phyloP scores from a whole-genome alignment of 2,797 vertebrate species.

The Aldrovandia affinis region DNA sequence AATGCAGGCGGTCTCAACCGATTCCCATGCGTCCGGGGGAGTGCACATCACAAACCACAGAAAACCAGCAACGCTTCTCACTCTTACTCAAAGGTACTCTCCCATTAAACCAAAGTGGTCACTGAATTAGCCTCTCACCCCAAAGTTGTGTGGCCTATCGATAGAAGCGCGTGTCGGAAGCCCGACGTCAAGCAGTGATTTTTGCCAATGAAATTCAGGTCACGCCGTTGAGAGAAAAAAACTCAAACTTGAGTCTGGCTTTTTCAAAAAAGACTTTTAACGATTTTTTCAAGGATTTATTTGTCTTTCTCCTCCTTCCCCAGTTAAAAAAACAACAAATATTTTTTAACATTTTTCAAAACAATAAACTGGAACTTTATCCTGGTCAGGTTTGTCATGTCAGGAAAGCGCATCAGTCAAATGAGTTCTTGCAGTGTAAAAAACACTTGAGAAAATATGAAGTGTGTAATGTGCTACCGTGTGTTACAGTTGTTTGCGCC shows the following conservation, averaged over 20 bases:
- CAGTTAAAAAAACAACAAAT: neutral
- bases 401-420: neutral
- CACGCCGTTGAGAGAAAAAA: neutral
- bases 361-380: neutral
- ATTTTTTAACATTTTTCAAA: neutral
- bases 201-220: conserved; percentile 23
- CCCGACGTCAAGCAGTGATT: neutral
- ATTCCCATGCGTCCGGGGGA: conserved; percentile 52
- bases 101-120: conserved; percentile 47
- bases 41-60: conserved; percentile 56
- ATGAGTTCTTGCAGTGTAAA: neutral
- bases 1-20: conserved; percentile 56
- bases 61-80: conserved; percentile 44
- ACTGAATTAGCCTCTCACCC: conserved; percentile 53
- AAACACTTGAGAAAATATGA: conserved; percentile 29
- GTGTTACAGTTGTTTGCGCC: neutral
- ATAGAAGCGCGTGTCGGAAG: conserved; percentile 7
- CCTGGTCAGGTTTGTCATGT: neutral
- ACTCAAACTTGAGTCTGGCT: neutral
- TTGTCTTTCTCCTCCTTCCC: neutral
- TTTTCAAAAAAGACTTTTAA: conserved; percentile 27
- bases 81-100: conserved; percentile 40
- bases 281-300: conserved; percentile 1
- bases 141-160: conserved; percentile 42
- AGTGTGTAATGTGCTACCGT: rapidly evolving